These are phyloP conservation scores for Cepphus grylle DNA, from an alignment of 2,113 vertebrate species.

Conservation along the genomic window DNA sequence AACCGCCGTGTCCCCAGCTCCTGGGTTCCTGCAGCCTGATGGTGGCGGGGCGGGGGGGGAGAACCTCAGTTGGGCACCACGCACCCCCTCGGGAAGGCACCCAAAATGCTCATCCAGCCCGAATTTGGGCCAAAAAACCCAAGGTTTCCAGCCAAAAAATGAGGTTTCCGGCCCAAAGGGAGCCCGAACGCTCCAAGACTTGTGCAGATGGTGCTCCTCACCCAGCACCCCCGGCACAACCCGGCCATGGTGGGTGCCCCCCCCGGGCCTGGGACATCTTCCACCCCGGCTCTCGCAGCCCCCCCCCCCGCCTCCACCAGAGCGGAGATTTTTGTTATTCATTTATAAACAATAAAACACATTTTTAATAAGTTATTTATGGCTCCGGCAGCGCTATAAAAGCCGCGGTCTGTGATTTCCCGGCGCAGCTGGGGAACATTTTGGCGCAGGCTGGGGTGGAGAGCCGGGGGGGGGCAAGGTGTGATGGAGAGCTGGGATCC, in stretches of 20 bases:
- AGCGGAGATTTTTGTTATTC: not conserved
- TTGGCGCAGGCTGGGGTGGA: not conserved
- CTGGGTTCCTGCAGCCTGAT: not conserved
- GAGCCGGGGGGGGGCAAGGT: not conserved
- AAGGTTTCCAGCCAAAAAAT: not conserved
- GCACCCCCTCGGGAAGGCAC: not conserved
- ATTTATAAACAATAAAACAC: slow-evolving; percentile 23
- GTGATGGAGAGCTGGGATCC: not conserved
- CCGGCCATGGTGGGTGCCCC: not conserved
- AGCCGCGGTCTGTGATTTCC: not conserved
- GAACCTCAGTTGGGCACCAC: not conserved
- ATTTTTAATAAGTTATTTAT: not conserved
- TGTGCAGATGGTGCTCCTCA: not conserved
- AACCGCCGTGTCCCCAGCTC: not conserved
- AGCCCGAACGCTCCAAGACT: not conserved
- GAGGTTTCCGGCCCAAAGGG: not conserved
- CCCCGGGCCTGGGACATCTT: not conserved
- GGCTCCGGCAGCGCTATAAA: not conserved
- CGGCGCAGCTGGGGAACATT: not conserved
- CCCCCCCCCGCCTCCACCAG: not conserved
- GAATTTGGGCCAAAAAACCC: rapidly evolving
- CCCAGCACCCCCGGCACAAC: not conserved
- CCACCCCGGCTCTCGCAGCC: not conserved
- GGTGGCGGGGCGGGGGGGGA: not conserved
- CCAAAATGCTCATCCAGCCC: not conserved